phyloP scores from a whole-genome alignment of 2,888 invertebrate genomes.

The Ormyrus labotus region DNA sequence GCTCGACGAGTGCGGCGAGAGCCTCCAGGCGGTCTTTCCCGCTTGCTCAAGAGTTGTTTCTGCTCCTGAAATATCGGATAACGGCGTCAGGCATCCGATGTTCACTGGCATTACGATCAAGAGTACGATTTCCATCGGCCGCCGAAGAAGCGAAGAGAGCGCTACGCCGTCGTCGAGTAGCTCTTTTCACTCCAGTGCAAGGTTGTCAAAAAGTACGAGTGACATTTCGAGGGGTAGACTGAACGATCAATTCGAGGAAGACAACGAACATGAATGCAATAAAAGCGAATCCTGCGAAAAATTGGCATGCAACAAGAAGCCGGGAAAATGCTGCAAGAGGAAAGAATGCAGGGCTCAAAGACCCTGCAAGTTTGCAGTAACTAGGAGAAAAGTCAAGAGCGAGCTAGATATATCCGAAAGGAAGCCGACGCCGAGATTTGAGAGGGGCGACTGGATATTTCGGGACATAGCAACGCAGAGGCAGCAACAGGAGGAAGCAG shows the following conservation, averaged over 20 bases:
- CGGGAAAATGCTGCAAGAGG: slow-evolving; percentile 2
- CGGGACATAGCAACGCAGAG: slow-evolving; percentile 59
- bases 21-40: slow-evolving; percentile 64
- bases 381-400: slow-evolving; percentile 65
- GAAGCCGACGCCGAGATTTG: slow-evolving; percentile 67
- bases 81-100: slow-evolving; percentile 52
- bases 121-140: slow-evolving; percentile 64
- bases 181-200: slow-evolving; percentile 40
- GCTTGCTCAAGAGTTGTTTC: slow-evolving; percentile 65
- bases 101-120: slow-evolving; percentile 60
- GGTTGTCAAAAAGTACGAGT: slow-evolving; percentile 52
- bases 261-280: slow-evolving; percentile 59
- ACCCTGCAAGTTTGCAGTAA: slow-evolving; percentile 22
- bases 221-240: slow-evolving; percentile 60
- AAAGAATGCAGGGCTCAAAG: background rate
- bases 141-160: slow-evolving; percentile 55
- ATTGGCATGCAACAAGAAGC: slow-evolving; percentile 58
- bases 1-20: slow-evolving; percentile 16
- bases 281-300: slow-evolving; percentile 53
- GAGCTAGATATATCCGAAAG: slow-evolving; percentile 67
- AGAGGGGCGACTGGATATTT: slow-evolving; percentile 65
- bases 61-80: slow-evolving; percentile 66
- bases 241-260: slow-evolving; percentile 47
- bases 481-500: background rate
- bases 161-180: slow-evolving; percentile 28